Conservation (phyloP, 2,888 invertebrate species). For the Amorpha juglandis region DNA sequence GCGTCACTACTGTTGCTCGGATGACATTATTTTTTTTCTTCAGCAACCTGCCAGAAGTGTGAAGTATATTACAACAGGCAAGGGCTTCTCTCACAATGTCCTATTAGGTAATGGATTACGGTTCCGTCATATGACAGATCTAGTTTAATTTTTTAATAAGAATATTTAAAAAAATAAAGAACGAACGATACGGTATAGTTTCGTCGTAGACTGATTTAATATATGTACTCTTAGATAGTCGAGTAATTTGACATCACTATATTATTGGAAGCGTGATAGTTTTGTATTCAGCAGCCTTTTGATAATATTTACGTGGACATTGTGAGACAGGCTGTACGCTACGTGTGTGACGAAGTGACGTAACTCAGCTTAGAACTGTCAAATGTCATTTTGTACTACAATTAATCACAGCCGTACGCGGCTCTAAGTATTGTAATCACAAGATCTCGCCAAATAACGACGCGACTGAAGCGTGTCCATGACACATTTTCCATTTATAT, state of each 20-base stretch:
- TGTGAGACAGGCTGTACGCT: neutral
- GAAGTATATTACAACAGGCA: constrained; percentile 8
- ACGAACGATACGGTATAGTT: too few species aligned
- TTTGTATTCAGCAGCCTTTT: neutral
- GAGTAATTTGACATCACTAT: too few species aligned
- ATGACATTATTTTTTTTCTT: neutral
- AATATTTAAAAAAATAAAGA: too few species aligned
- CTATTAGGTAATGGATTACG: neutral
- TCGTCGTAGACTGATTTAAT: too few species aligned
- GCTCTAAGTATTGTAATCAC: neutral
- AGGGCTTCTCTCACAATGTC: neutral
- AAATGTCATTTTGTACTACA: neutral
- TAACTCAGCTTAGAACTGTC: neutral
- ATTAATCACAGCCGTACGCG: too few species aligned
- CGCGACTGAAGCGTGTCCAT: too few species aligned
- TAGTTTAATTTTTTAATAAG: too few species aligned
- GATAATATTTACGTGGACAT: neutral
- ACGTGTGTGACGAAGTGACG: neutral
- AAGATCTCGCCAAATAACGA: neutral
- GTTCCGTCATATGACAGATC: neutral
- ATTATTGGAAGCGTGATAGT: neutral
- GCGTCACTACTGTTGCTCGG: neutral
- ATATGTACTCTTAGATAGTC: too few species aligned
- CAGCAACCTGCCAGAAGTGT: constrained; percentile 4
- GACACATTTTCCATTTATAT: neutral